Evolutionary conservation across 2,113 vertebrate species (phyloP).

Genomic region (Clarias batrachus): DNA sequence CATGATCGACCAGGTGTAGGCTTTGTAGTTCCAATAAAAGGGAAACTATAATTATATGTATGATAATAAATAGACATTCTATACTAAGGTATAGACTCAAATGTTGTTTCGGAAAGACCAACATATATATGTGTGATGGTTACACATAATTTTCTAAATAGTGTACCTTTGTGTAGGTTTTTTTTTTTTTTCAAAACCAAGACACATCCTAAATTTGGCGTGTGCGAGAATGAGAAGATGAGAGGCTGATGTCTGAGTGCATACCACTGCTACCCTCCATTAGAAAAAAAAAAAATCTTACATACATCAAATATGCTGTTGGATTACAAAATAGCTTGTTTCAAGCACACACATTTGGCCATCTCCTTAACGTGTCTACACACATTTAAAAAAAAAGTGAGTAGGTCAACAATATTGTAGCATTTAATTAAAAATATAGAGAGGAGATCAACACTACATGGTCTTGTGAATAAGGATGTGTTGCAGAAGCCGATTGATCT

Average conservation of each 20-base stretch:
- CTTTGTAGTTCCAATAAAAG: background rate
- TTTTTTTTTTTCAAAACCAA: background rate
- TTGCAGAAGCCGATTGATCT: background rate
- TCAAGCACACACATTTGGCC: background rate
- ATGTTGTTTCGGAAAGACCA: background rate
- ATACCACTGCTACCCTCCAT: background rate
- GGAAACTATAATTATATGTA: background rate
- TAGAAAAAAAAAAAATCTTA: background rate
- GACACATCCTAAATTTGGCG: slow-evolving; percentile 13
- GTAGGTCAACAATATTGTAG: background rate
- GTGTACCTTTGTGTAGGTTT: background rate
- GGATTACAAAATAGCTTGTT: slow-evolving; percentile 11
- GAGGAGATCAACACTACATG: background rate
- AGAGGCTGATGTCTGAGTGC: slow-evolving; percentile 3
- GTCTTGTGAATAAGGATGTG: background rate
- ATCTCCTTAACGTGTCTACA: background rate
- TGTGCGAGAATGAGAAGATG: background rate
- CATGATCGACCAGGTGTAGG: background rate
- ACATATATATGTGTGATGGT: background rate
- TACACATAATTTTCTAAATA: background rate
- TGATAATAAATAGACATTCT: background rate
- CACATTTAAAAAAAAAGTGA: background rate
- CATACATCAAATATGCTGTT: slow-evolving; percentile 16
- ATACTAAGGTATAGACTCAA: background rate
- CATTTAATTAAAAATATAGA: background rate